Evolutionary conservation across 2,113 vertebrate genomes (phyloP).

Genomic region (Microcebus lehilahytsara): DNA sequence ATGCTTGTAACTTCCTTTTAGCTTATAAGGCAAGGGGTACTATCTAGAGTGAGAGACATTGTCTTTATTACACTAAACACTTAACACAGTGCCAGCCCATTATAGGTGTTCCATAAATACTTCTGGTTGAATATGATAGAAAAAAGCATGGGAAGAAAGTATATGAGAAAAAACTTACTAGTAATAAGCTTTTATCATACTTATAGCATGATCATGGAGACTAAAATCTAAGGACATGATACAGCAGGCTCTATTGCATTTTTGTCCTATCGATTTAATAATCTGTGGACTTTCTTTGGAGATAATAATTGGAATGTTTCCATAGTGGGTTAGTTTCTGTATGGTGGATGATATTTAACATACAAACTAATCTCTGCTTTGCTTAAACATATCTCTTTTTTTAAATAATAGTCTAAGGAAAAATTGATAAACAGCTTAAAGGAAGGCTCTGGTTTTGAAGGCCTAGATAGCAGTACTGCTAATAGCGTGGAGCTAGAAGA

Average conservation of each 20-base stretch:
- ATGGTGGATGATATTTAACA: background rate
- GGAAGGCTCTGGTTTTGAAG: constrained; percentile 96
- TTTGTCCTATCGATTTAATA: background rate
- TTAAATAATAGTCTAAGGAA: constrained; percentile 93
- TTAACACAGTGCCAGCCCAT: background rate
- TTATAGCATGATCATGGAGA: background rate
- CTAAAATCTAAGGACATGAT: background rate
- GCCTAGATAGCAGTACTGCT: constrained; percentile 87
- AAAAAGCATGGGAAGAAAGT: background rate
- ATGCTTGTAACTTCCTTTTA: background rate
- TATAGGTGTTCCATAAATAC: background rate
- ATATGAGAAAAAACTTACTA: background rate
- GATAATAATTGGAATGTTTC: background rate
- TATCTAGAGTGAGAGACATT: background rate
- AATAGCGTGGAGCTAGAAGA: constrained; percentile 93
- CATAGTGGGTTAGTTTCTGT: background rate
- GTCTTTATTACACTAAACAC: background rate
- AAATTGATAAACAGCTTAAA: constrained; percentile 98
- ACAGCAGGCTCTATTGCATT: background rate
- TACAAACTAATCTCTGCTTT: background rate
- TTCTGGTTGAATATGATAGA: background rate
- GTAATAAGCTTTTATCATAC: background rate
- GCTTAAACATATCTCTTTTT: constrained; percentile 36
- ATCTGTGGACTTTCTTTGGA: background rate
- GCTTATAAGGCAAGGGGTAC: background rate